These are phyloP conservation scores for Argyrosomus japonicus DNA, from an alignment of 2,113 vertebrate genomes.

Conservation along the genomic window DNA sequence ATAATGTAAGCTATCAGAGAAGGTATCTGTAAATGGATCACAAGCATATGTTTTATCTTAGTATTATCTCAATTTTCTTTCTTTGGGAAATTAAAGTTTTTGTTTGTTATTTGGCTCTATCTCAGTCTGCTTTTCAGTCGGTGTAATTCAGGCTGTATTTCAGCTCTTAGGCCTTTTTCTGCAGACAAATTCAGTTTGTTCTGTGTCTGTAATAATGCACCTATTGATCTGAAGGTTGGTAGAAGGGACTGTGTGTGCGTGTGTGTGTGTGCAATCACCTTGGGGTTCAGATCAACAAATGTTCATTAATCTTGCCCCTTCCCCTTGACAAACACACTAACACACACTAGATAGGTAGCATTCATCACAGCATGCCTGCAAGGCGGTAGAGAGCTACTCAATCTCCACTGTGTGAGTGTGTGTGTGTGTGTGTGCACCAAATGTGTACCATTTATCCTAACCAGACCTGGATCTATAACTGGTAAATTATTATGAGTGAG, in stretches of 20 bases:
- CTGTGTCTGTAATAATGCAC: conserved; percentile 45
- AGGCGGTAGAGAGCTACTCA: conserved; percentile 4
- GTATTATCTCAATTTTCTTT: not conserved
- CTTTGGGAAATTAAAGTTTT: not conserved
- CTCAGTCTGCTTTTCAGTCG: not conserved
- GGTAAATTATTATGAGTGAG: not conserved
- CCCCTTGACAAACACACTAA: conserved; percentile 22
- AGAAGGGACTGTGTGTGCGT: not conserved
- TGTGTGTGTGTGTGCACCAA: not conserved
- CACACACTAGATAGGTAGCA: conserved; percentile 32
- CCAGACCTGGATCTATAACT: too few relatives aligned
- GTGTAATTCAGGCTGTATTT: conserved; percentile 9
- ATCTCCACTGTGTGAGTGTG: conserved; percentile 11
- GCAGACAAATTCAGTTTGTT: conserved; percentile 50
- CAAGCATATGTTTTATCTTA: not conserved
- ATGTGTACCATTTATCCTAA: too few relatives aligned
- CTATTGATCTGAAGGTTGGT: conserved; percentile 53
- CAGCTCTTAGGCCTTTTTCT: conserved; percentile 12
- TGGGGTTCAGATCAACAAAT: conserved; percentile 28
- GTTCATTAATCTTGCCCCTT: conserved; percentile 46
- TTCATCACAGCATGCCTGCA: conserved; percentile 45
- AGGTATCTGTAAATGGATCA: not conserved
- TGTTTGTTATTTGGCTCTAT: not conserved
- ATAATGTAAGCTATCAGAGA: not conserved
- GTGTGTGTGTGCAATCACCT: conserved; percentile 25